A percentile compares a stretch with the other conserved stretches of the same genome.
Evolutionary conservation across 35 echinoderm and acorn worm genomes (phyloP).

Genomic region (Heliocidaris erythrogramma): DNA sequence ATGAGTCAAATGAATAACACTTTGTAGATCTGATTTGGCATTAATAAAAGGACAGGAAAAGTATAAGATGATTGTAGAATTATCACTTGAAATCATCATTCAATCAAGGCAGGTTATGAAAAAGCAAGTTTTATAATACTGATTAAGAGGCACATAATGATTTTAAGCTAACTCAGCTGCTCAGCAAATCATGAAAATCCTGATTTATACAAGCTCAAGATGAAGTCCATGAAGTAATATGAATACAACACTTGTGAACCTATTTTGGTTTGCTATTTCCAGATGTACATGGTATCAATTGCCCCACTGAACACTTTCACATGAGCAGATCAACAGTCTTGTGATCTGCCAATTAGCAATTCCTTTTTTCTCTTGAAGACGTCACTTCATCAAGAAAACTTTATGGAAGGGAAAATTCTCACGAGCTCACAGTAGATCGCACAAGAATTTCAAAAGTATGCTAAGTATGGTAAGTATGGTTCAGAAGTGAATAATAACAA

Average conservation of each 20-base stretch:
- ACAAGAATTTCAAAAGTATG: too few species aligned
- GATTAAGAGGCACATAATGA: not conserved
- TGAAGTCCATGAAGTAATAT: not conserved
- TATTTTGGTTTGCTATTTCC: not conserved
- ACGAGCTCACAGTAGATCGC: too few species aligned
- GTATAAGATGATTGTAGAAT: too few species aligned
- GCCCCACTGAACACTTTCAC: not conserved
- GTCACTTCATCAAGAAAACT: not conserved
- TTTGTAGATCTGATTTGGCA: too few species aligned
- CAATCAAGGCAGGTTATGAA: too few species aligned
- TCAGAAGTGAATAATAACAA: too few species aligned
- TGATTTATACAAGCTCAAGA: too few species aligned
- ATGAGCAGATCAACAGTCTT: not conserved
- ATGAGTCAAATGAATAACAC: too few species aligned
- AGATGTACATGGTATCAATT: not conserved
- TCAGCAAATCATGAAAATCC: not conserved
- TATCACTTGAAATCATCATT: too few species aligned
- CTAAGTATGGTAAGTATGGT: too few species aligned
- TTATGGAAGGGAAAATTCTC: not conserved
- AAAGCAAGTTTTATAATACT: not conserved
- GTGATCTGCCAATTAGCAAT: not conserved
- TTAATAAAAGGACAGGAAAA: too few species aligned
- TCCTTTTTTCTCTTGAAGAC: not conserved
- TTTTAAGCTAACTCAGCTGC: not conserved
- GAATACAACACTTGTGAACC: not conserved